Conservation (phyloP, 2,113 vertebrate species). For the Hystrix cristata region DNA sequence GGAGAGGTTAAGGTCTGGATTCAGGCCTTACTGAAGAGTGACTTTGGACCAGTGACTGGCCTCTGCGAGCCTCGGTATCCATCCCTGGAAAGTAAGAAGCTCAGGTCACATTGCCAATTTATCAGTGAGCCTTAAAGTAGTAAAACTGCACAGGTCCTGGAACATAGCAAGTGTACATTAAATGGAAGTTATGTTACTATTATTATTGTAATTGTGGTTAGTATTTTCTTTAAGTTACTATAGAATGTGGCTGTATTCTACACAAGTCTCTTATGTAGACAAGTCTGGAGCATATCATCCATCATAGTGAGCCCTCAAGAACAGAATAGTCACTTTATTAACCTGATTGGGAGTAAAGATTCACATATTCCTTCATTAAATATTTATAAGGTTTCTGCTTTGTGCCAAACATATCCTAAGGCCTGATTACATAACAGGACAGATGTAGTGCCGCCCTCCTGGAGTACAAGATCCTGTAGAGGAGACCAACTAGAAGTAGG, state of each 20-base stretch:
- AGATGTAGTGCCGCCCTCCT: background rate
- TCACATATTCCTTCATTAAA: background rate
- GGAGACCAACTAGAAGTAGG: background rate
- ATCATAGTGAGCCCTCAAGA: background rate
- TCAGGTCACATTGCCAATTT: background rate
- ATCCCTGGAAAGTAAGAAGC: background rate
- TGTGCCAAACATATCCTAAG: background rate
- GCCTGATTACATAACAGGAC: background rate
- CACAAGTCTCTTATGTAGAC: background rate
- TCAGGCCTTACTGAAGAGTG: background rate
- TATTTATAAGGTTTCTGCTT: background rate
- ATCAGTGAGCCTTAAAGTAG: background rate
- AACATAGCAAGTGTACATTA: background rate
- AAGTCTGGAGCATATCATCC: background rate
- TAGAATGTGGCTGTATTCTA: background rate
- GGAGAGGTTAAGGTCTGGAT: background rate
- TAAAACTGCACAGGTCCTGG: background rate
- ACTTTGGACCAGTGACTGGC: background rate
- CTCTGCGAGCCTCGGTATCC: background rate
- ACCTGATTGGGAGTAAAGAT: slow-evolving; percentile 20
- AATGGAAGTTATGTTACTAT: accelerated
- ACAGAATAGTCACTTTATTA: background rate
- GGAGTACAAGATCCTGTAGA: background rate
- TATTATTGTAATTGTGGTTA: background rate
- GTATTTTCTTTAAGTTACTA: background rate